Evolutionary conservation across 2,797 vertebrate genomes (phyloP).

Genomic region (Galagoides demidoff): DNA sequence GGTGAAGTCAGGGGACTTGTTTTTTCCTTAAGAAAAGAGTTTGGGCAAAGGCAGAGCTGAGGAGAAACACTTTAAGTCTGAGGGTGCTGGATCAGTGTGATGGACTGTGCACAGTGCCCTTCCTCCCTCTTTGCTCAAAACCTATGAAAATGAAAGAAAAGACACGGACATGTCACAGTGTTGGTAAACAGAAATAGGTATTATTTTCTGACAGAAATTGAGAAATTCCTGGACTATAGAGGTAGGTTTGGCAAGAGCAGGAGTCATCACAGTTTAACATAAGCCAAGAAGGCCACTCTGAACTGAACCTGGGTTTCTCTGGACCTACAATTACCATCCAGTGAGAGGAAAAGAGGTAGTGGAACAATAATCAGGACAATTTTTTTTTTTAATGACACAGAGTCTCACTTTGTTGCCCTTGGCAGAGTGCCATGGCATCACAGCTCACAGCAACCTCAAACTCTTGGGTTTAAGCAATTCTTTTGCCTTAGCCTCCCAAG

Average conservation of each 20-base stretch:
- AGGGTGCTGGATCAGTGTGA: not conserved
- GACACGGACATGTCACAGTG: not conserved
- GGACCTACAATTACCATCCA: not conserved
- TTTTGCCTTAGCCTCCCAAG: too few species aligned
- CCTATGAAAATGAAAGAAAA: not conserved
- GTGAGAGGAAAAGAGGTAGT: not conserved
- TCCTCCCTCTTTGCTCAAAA: not conserved
- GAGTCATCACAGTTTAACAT: not conserved
- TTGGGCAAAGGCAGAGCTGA: not conserved
- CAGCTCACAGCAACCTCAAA: too few species aligned
- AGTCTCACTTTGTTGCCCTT: too few species aligned
- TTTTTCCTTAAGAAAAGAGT: not conserved
- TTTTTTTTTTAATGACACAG: not conserved
- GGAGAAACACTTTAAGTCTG: not conserved
- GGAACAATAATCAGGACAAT: not conserved
- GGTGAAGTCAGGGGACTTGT: not conserved
- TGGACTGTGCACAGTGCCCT: not conserved
- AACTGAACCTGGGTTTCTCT: not conserved
- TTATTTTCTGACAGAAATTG: conserved; percentile 10
- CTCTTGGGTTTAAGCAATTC: too few species aligned
- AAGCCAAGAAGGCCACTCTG: not conserved
- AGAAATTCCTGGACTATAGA: not conserved
- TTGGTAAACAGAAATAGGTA: not conserved
- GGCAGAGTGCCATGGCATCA: too few species aligned
- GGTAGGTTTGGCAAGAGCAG: not conserved